Conservation (phyloP, 2,888 invertebrate species). For the Idaea biselata region DNA sequence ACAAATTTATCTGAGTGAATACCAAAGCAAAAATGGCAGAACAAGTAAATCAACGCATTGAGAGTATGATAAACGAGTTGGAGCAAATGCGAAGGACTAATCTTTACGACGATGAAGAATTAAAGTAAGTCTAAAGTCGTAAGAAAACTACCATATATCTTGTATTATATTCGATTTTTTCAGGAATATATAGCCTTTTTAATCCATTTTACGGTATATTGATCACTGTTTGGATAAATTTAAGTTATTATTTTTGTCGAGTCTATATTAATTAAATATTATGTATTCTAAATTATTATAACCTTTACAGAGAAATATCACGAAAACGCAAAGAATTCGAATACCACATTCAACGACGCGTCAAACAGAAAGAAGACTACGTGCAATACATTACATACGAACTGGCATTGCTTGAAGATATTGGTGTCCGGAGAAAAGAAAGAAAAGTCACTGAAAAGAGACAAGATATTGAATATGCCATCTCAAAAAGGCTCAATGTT, state of each 20-base stretch:
- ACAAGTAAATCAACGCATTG: slow-evolving; percentile 87
- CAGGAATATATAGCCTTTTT: neutral
- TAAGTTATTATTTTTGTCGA: neutral
- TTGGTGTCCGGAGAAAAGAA: slow-evolving; percentile 82
- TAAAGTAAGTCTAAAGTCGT: slow-evolving; percentile 74
- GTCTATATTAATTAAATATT: neutral
- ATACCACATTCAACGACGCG: slow-evolving; percentile 84
- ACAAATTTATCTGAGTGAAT: slow-evolving; percentile 16
- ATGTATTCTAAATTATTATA: neutral
- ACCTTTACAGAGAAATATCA: slow-evolving; percentile 80
- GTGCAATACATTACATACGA: slow-evolving; percentile 86
- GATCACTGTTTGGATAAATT: neutral
- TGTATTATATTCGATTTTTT: neutral
- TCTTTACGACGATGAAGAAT: slow-evolving; percentile 85
- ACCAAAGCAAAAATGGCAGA: slow-evolving; percentile 85
- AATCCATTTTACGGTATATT: neutral
- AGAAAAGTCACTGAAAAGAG: slow-evolving; percentile 81
- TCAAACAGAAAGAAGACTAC: slow-evolving; percentile 86
- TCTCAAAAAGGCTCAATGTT: slow-evolving; percentile 86
- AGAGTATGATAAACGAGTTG: slow-evolving; percentile 89
- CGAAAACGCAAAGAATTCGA: slow-evolving; percentile 86
- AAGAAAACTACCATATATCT: neutral
- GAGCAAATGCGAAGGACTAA: slow-evolving; percentile 88
- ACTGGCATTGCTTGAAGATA: slow-evolving; percentile 83
- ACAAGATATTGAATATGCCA: slow-evolving; percentile 83